Conservation (phyloP, 2,797 vertebrate species). For the Mus caroli region DNA sequence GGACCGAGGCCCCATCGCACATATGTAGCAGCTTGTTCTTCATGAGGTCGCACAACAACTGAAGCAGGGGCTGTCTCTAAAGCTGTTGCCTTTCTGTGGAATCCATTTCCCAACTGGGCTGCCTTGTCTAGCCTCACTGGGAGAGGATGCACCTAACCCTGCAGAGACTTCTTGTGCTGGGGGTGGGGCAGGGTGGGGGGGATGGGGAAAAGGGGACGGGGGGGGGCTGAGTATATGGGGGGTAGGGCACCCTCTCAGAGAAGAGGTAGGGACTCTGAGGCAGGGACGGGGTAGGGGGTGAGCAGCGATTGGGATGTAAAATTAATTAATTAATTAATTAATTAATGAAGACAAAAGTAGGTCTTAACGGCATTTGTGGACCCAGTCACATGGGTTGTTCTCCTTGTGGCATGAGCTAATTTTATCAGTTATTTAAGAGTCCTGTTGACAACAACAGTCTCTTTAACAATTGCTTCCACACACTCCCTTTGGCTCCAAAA, state of each 20-base stretch:
- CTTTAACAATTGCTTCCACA: not conserved
- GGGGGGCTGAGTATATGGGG: too few species aligned
- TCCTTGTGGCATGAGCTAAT: slow-evolving; percentile 42
- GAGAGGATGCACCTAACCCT: not conserved
- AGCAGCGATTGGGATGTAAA: not conserved
- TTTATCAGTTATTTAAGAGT: not conserved
- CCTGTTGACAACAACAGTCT: not conserved
- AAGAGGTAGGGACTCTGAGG: not conserved
- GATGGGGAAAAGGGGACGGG: too few species aligned
- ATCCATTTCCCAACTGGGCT: not conserved
- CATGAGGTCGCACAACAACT: not conserved
- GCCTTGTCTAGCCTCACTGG: not conserved
- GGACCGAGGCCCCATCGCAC: not conserved
- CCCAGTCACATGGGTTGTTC: not conserved
- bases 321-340: not conserved
- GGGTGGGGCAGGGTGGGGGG: too few species aligned
- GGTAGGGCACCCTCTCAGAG: not conserved
- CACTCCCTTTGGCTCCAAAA: slow-evolving; percentile 11
- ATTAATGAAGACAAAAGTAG: not conserved
- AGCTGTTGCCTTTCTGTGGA: not conserved
- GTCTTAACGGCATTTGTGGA: slow-evolving; percentile 57
- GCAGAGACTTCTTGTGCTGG: not conserved
- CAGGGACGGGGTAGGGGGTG: not conserved
- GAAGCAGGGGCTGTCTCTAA: not conserved
- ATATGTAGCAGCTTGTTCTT: not conserved